Conservation (phyloP, 2,888 invertebrate species). For the Dorcus parallelipipedus region DNA sequence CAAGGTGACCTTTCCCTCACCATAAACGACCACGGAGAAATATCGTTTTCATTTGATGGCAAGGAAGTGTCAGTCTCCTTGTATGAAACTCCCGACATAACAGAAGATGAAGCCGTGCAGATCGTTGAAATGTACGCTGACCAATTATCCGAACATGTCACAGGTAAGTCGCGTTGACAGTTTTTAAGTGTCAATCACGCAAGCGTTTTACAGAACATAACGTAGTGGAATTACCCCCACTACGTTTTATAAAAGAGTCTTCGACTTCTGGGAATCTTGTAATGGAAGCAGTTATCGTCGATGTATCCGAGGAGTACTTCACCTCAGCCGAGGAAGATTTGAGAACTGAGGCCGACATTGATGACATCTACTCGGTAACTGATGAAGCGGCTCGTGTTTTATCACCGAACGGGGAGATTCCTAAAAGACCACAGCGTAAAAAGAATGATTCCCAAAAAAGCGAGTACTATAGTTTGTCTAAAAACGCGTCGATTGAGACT, state of each 20-base stretch:
- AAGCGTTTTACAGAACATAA: slow-evolving; percentile 64
- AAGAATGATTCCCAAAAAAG: slow-evolving; percentile 63
- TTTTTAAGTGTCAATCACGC: background rate
- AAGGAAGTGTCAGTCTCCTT: slow-evolving; percentile 88
- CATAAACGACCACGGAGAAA: slow-evolving; percentile 77
- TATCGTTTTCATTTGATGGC: slow-evolving; percentile 88
- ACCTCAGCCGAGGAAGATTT: slow-evolving; percentile 77
- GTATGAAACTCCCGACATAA: slow-evolving; percentile 89
- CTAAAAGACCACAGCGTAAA: slow-evolving; percentile 59
- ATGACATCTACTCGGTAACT: slow-evolving; percentile 74
- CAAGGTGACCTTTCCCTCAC: slow-evolving; percentile 65
- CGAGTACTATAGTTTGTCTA: slow-evolving; percentile 61
- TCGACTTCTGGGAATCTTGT: slow-evolving; percentile 82
- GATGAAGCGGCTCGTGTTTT: slow-evolving; percentile 59
- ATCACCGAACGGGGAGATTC: slow-evolving; percentile 43
- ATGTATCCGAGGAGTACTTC: slow-evolving; percentile 83
- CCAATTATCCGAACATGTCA: slow-evolving; percentile 83
- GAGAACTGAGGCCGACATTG: slow-evolving; percentile 81
- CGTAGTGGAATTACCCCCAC: slow-evolving; percentile 80
- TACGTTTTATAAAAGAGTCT: slow-evolving; percentile 85
- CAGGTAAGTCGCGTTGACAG: slow-evolving; percentile 48
- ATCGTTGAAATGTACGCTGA: slow-evolving; percentile 94
- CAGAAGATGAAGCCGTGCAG: slow-evolving; percentile 87
- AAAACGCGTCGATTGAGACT: slow-evolving; percentile 59
- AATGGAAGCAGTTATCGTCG: slow-evolving; percentile 90